Evolutionary conservation across 2,888 invertebrate species (phyloP).

Genomic region (Mycogona germanica): DNA sequence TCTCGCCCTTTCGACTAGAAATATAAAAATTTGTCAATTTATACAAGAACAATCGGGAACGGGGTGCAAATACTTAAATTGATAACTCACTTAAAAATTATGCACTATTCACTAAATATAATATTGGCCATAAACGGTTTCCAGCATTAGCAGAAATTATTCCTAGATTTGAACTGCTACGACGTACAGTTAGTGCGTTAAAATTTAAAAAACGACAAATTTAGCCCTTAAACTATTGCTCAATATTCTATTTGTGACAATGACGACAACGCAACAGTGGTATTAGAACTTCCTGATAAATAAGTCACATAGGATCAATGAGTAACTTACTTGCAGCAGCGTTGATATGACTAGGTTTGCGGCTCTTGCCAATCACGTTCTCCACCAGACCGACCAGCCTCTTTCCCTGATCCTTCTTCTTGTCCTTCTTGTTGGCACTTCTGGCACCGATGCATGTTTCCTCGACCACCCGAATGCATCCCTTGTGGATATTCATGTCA

Average conservation of each 20-base stretch:
- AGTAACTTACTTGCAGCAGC: slow-evolving; percentile 23
- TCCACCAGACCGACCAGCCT: slow-evolving; percentile 23
- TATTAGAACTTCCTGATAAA: neutral
- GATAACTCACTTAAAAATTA: no score
- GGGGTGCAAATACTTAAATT: neutral
- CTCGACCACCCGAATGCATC: slow-evolving; percentile 62
- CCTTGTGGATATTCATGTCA: slow-evolving; percentile 72
- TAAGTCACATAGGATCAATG: slow-evolving; percentile 1
- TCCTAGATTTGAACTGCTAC: no score
- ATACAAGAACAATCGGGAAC: neutral
- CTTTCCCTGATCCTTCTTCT: slow-evolving; percentile 24
- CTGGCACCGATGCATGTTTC: slow-evolving; percentile 64
- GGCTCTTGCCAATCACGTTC: slow-evolving; percentile 24
- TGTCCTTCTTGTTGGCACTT: slow-evolving; percentile 27
- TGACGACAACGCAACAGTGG: no score
- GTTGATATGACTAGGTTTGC: slow-evolving; percentile 26
- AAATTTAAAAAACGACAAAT: no score
- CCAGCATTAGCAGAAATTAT: no score
- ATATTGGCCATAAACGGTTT: no score
- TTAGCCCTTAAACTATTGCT: no score
- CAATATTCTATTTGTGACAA: no score
- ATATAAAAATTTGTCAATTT: neutral
- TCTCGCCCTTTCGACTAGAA: slow-evolving; percentile 8
- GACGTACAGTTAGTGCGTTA: no score
- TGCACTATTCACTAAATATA: no score